A percentile compares a stretch with the other conserved stretches of the same genome.
Conservation (phyloP, 2,888 invertebrate genomes). For the Mactromeris polynyma region DNA sequence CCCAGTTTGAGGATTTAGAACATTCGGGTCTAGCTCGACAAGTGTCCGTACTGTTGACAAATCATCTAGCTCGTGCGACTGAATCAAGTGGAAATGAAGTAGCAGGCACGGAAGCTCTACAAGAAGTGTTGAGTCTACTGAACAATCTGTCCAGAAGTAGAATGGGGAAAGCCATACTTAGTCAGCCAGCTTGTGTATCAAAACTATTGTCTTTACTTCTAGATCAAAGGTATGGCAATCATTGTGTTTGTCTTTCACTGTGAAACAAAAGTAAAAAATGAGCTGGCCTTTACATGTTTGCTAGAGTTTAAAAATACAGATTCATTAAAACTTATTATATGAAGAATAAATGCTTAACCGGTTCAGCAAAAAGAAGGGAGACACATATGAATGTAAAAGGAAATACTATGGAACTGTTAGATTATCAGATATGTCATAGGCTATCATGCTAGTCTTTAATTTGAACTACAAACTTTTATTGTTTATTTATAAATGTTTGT, state of each 20-base stretch:
- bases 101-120: constrained; percentile 86
- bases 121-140: constrained; percentile 86
- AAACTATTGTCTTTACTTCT: constrained; percentile 86
- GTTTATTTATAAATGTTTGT: too few relatives aligned
- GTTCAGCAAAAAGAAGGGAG: too few relatives aligned
- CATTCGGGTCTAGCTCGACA: constrained; percentile 87
- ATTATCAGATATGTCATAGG: too few relatives aligned
- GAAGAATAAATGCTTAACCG: too few relatives aligned
- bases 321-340: too few relatives aligned
- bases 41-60: constrained; percentile 86
- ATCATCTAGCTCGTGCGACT: constrained; percentile 87
- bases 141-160: constrained; percentile 86
- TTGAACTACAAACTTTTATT: too few relatives aligned
- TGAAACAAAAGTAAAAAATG: too few relatives aligned
- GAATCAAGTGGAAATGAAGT: constrained; percentile 86
- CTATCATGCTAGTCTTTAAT: too few relatives aligned
- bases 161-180: constrained; percentile 87
- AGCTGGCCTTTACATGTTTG: too few relatives aligned
- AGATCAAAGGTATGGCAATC: constrained; percentile 84
- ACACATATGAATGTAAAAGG: too few relatives aligned
- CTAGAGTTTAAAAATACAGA: too few relatives aligned
- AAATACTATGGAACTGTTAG: too few relatives aligned
- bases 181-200: constrained; percentile 87
- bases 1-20: constrained; percentile 83
- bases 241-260: neutral